Conservation (phyloP, 2,797 vertebrate species). For the Hydrophis major region DNA sequence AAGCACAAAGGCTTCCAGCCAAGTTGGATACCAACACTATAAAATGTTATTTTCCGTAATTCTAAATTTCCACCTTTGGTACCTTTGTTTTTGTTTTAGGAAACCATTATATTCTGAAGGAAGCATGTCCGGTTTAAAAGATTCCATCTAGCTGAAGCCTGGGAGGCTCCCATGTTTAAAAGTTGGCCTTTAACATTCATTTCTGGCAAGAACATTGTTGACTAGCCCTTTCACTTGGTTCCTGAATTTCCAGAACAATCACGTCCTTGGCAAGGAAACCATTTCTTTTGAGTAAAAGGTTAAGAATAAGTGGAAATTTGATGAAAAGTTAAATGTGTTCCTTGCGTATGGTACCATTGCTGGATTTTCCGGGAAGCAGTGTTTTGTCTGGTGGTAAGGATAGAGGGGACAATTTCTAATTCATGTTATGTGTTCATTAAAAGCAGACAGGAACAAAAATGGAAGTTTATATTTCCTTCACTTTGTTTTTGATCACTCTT, state of each 20-base stretch:
- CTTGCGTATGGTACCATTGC: neutral
- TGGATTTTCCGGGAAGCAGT: neutral
- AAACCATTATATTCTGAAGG: conserved; percentile 8
- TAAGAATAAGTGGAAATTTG: conserved; percentile 23
- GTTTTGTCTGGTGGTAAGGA: neutral
- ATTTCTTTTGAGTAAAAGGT: conserved; percentile 21
- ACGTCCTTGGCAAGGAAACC: conserved; percentile 19
- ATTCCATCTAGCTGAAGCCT: conserved; percentile 24
- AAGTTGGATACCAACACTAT: neutral
- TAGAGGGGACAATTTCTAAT: conserved; percentile 8
- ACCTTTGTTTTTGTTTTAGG: conserved; percentile 1
- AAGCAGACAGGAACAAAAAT: neutral
- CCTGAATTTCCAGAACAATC: conserved; percentile 32
- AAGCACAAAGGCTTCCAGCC: neutral
- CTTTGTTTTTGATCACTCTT: neutral
- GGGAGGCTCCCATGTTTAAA: neutral
- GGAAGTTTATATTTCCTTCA: conserved; percentile 12
- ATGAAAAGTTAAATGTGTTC: conserved; percentile 15
- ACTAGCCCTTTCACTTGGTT: conserved; percentile 16
- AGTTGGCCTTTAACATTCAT: conserved; percentile 13
- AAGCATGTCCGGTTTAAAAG: neutral
- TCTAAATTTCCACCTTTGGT: neutral
- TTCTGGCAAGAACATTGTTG: neutral
- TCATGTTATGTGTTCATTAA: neutral
- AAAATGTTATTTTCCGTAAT: neutral